These are phyloP conservation scores for Nephotettix cincticeps DNA, from an alignment of 1,140 invertebrate genomes.

Conservation along the genomic window DNA sequence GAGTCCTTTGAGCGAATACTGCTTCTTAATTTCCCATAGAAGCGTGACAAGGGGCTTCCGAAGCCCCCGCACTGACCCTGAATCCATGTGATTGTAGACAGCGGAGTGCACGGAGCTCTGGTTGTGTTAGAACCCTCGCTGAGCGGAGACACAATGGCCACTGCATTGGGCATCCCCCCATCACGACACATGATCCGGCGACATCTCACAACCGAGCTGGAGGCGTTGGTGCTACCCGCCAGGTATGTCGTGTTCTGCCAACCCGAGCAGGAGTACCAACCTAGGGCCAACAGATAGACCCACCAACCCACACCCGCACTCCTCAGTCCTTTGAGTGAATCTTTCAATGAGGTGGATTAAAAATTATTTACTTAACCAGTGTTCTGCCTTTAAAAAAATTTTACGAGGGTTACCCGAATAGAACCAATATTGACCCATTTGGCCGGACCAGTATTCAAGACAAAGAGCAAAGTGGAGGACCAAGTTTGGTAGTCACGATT, in stretches of 20 bases:
- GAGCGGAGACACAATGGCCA: constrained; percentile 91
- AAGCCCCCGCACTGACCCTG: too few species aligned
- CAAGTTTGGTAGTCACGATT: too few species aligned
- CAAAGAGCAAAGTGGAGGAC: too few species aligned
- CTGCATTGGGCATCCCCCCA: constrained; percentile 87
- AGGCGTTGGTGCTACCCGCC: constrained; percentile 84
- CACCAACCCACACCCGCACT: not conserved
- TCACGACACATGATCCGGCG: constrained; percentile 90
- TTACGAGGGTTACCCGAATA: too few species aligned
- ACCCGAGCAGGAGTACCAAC: constrained; percentile 58
- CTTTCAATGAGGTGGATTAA: too few species aligned
- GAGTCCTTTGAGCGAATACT: too few species aligned
- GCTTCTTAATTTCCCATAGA: too few species aligned
- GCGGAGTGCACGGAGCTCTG: constrained; percentile 89
- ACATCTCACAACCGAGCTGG: constrained; percentile 86
- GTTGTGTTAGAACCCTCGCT: constrained; percentile 91
- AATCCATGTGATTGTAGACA: constrained; percentile 65
- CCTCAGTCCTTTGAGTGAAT: not conserved
- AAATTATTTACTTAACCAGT: too few species aligned
- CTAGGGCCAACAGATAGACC: constrained; percentile 4
- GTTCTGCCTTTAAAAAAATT: too few species aligned
- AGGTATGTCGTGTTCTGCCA: constrained; percentile 78
- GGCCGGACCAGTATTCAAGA: too few species aligned
- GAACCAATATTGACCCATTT: too few species aligned
- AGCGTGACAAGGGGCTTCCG: too few species aligned